Percentiles rank a stretch among this genome's conserved stretches.
Conservation (phyloP, 2,113 vertebrate species). For the Plectropomus leopardus region DNA sequence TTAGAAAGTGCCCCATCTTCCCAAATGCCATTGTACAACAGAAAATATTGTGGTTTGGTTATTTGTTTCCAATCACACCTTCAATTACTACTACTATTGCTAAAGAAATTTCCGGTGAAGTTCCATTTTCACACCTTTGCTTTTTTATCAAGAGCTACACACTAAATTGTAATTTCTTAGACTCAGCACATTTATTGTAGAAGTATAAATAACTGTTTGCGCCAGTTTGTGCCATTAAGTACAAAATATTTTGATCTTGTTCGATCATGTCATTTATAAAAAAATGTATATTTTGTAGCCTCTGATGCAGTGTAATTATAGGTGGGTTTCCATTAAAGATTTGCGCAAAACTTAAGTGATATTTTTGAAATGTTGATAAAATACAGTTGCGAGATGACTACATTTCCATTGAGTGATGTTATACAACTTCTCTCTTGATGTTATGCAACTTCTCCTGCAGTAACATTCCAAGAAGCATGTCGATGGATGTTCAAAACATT, state of each 20-base stretch:
- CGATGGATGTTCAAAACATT: too few species aligned
- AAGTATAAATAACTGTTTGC: not conserved
- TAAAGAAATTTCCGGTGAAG: not conserved
- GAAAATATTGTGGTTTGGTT: not conserved
- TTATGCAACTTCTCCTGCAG: too few species aligned
- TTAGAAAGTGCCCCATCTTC: too few species aligned
- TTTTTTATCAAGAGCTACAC: not conserved
- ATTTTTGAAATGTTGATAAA: too few species aligned
- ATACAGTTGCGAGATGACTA: too few species aligned
- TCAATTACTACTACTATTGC: not conserved
- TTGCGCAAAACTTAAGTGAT: too few species aligned
- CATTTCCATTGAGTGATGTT: too few species aligned
- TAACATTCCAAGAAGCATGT: too few species aligned
- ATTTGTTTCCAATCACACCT: not conserved
- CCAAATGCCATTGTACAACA: not conserved
- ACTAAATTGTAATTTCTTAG: not conserved
- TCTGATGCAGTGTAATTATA: too few species aligned
- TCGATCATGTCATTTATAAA: not conserved
- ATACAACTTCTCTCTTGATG: too few species aligned
- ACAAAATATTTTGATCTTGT: not conserved
- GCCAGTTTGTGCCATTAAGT: too few species aligned
- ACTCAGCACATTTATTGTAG: not conserved
- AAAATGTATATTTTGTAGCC: not conserved
- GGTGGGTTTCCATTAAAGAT: too few species aligned
- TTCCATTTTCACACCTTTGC: not conserved